Percentiles rank a stretch among this genome's conserved stretches.
Evolutionary conservation across 2,888 invertebrate species (phyloP).

Genomic region (Lagria hirta): DNA sequence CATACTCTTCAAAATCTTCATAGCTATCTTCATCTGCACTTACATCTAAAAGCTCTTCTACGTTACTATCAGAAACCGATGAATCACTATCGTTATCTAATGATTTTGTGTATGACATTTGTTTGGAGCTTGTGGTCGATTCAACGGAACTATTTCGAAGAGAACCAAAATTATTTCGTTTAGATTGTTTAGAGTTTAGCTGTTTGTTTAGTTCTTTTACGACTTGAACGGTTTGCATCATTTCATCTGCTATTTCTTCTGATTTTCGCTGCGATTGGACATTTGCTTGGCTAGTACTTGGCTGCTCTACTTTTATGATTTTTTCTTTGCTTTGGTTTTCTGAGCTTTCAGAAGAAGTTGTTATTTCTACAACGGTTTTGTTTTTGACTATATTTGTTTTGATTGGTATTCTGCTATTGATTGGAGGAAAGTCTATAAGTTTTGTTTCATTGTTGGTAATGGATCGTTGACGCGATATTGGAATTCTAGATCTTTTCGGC

Average conservation of each 20-base stretch:
- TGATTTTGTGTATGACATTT: constrained; percentile 52
- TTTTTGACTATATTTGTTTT: too few relatives aligned
- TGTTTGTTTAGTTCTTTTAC: constrained; percentile 36
- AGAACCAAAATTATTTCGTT: constrained; percentile 33
- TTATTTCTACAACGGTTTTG: constrained; percentile 20
- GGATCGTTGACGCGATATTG: constrained; percentile 46
- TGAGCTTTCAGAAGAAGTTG: constrained; percentile 18
- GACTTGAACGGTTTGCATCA: constrained; percentile 33
- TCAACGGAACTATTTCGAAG: constrained; percentile 49
- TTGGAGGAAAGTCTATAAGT: constrained; percentile 32
- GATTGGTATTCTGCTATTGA: constrained; percentile 46
- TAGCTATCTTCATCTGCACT: constrained; percentile 47
- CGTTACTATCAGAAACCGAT: constrained; percentile 53
- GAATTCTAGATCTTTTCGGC: constrained; percentile 47
- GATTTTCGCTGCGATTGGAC: constrained; percentile 13
- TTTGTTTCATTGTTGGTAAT: constrained; percentile 41
- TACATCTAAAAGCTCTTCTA: constrained; percentile 50
- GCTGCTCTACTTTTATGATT: neutral
- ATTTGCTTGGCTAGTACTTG: constrained; percentile 7
- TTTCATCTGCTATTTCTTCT: constrained; percentile 38
- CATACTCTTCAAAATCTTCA: constrained; percentile 51
- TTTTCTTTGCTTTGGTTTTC: constrained; percentile 3
- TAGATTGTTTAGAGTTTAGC: constrained; percentile 22
- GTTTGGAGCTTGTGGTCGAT: constrained; percentile 49
- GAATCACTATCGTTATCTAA: constrained; percentile 52